Percentiles rank a stretch among this genome's conserved stretches.
phyloP scores from a whole-genome alignment of 2,797 vertebrate species.

The Lemur catta region DNA sequence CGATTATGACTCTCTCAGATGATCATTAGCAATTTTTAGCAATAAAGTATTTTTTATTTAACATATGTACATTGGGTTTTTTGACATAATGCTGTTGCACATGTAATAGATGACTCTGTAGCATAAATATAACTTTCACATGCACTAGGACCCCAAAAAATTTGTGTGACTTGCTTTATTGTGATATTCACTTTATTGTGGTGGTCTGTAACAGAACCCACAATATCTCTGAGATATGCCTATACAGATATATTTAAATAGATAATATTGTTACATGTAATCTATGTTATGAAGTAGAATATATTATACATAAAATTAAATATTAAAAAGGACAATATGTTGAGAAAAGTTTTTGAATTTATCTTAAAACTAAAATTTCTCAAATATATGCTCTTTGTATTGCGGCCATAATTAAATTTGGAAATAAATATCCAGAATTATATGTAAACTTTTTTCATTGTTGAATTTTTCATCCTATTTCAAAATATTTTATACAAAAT shows the following conservation, averaged over 20 bases:
- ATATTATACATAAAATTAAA: conserved; percentile 1
- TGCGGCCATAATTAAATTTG: background rate
- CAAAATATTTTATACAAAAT: background rate
- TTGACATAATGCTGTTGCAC: background rate
- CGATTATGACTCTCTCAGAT: background rate
- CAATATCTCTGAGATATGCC: background rate
- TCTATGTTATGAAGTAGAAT: background rate
- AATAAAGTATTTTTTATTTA: background rate
- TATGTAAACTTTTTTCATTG: background rate
- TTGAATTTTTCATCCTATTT: conserved; percentile 6
- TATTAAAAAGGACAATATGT: background rate
- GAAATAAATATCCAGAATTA: background rate
- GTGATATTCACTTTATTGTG: background rate
- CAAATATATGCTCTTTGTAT: background rate
- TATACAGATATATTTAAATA: background rate
- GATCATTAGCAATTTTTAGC: background rate
- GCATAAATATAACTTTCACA: background rate
- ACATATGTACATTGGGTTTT: background rate
- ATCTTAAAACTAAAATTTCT: conserved; percentile 31
- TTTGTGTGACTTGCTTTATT: background rate
- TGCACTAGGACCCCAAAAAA: background rate
- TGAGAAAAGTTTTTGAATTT: background rate
- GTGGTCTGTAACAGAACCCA: background rate
- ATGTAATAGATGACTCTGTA: background rate
- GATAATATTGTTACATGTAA: background rate